These are phyloP conservation scores for Discoglossus pictus DNA, from an alignment of 2,797 vertebrate genomes.

Conservation along the genomic window DNA sequence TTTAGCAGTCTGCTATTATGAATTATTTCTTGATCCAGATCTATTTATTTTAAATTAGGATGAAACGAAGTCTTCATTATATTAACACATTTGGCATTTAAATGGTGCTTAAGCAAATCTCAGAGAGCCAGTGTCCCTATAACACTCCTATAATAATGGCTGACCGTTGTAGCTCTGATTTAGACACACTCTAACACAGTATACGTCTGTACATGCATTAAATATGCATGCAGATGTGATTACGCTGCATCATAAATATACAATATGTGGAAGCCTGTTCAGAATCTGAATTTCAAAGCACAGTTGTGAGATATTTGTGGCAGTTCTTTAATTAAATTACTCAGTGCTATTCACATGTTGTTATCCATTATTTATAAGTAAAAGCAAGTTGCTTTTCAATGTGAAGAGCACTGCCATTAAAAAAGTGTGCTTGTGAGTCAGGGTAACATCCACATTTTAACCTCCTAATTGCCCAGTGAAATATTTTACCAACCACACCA, in stretches of 20 bases:
- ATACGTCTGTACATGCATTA: conserved; percentile 8
- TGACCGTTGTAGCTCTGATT: neutral
- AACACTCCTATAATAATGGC: conserved; percentile 14
- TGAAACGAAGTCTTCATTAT: neutral
- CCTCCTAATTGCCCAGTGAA: too few species aligned
- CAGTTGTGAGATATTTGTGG: conserved; percentile 14
- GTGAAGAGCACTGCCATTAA: too few species aligned
- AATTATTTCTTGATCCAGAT: neutral
- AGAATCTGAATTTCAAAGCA: neutral
- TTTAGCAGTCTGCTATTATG: too few species aligned
- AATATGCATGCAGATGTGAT: conserved; percentile 11
- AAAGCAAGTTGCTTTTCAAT: neutral
- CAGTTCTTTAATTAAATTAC: conserved; percentile 27
- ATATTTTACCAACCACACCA: too few species aligned
- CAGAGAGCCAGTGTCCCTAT: conserved; percentile 7
- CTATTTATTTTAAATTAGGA: conserved; percentile 12
- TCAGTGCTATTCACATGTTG: conserved; percentile 11
- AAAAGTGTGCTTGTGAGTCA: too few species aligned
- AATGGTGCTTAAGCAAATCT: conserved; percentile 6
- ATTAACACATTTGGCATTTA: conserved; percentile 10
- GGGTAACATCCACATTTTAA: too few species aligned
- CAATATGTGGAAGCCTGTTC: conserved; percentile 2
- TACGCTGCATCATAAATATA: conserved; percentile 13
- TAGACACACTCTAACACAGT: conserved; percentile 7
- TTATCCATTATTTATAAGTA: conserved; percentile 3